These are phyloP conservation scores for Agrochola macilenta DNA, from an alignment of 2,888 invertebrate genomes.

Conservation along the genomic window DNA sequence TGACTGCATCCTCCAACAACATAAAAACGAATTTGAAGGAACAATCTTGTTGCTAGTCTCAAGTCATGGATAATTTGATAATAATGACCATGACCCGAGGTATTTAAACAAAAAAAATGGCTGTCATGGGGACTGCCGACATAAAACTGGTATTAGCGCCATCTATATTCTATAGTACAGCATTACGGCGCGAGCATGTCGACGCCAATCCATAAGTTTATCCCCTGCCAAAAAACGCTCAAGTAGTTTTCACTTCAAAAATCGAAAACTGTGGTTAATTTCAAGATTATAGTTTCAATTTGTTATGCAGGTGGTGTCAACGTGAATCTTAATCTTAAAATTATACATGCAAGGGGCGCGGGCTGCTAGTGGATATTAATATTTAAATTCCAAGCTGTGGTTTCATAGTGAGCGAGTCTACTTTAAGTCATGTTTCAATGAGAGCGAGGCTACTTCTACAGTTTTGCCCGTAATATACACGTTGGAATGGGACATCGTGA, in stretches of 20 bases:
- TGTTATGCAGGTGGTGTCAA: constrained; percentile 46
- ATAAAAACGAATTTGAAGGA: background rate
- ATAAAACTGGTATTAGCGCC: too few relatives aligned
- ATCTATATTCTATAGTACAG: too few relatives aligned
- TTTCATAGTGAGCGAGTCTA: constrained; percentile 25
- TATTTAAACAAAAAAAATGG: background rate
- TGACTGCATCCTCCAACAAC: background rate
- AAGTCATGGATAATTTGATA: background rate
- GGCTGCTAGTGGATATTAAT: constrained; percentile 44
- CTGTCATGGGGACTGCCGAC: too few relatives aligned
- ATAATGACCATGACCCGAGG: background rate
- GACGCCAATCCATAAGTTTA: too few relatives aligned
- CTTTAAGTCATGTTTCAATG: background rate
- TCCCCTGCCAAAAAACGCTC: too few relatives aligned
- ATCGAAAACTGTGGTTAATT: background rate
- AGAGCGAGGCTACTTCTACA: background rate
- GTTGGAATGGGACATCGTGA: too few relatives aligned
- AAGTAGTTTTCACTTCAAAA: too few relatives aligned
- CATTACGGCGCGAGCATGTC: too few relatives aligned
- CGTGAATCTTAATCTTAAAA: constrained; percentile 56
- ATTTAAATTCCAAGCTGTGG: constrained; percentile 53
- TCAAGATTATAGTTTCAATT: constrained; percentile 28
- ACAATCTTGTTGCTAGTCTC: background rate
- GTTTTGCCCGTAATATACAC: background rate
- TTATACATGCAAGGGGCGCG: constrained; percentile 49